Evolutionary conservation across 2,888 invertebrate species (phyloP), one percentile per base, ranked within the genome.

Genomic region (Thymelicus lineola): DNA sequence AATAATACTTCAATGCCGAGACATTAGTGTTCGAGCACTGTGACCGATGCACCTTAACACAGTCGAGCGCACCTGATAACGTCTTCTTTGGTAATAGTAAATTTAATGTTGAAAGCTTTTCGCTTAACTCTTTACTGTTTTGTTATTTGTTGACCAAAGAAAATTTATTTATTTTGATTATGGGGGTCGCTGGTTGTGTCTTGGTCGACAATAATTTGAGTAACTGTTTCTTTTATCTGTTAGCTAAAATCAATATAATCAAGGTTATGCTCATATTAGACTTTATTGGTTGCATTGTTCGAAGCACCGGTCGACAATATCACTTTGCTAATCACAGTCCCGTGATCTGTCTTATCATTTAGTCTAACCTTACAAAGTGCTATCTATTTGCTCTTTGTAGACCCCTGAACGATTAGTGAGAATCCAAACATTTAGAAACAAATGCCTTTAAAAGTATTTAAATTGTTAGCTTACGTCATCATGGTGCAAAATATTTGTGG

Each of bases 371-470:
- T 5, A 14, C 20, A 20, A 45, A 14, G 36, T 58, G 58, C 3
- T 36, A 20, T 15, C 15, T 7, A 20, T 12, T 20, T 14, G 14
- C 42, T 35, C 28, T 46, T 46, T 15, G 62, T 62, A 62, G 62
- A 62, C 12, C n/a, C 7, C 46, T 50, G 62, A 50, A 62, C 62
- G 62, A 62, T 50, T 62, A 62, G 62, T 63, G 63, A 63, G 53
- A 9, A 36, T 15, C 50, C 63, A 53, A 53, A 46, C 20, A 63
- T 63, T 58, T 63, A 63, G 63, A 15, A 53, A 38, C 63, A 38
- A 63, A 63, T 36, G 62, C 53, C 53, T 53, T 63, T 38, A 53
- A 50, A 63, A 63, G 63, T 63, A 63, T 63, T 63, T 63, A 63
- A 62, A 36, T 48, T 10, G 35, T 62, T 53, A 50, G 62, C 50